Base-by-base conservation (phyloP, 2,888 invertebrate genomes). In the Epirrhoe alternata region DNA sequence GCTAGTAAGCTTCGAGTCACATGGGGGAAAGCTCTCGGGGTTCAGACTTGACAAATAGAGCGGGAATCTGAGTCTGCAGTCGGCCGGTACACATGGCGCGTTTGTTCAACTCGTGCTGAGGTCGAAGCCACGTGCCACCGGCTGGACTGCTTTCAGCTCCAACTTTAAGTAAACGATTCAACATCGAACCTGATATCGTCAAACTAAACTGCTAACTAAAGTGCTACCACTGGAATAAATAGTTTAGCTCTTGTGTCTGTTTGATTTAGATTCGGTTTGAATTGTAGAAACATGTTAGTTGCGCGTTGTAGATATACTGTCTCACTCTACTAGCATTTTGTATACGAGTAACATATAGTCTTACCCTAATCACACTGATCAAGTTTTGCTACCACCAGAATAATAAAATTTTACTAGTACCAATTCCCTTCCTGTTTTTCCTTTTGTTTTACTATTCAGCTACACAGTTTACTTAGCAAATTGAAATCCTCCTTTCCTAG, bases 41-140 rank as follows among this genome's bases (percentile, higher is more conserved):
- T 52, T 62, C 45, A 24, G 66, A 33, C 35, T 63, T 67, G 38
- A 42, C 62, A 66, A 69, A 69, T 69, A 69, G 66, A 63, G 57
- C 66, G 63, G 59, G 55, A 61, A 63, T 60, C 57, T 60, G 50
- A 65, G 60, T 61, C 53, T 33, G 57, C 24, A 53, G 69, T 54
- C 35, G 57, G 63, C 49, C 58, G 56, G 60, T 63, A 58, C 57
- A 69, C 60, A 63, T 17, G 42, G 33, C 33, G 61, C 68, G 74
- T 73, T 76, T 73, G 71, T 68, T 67, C 64, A 67, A 72, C 66
- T 73, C 70, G 73, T 70, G 71, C 67, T 72, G 74, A 60, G 76
- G 75, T 75, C 63, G 59, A 62, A 64, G 64, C 61, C 61, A 63
- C 16, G 12, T 53, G 51, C 33, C 61, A 63, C 16, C 38, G 56